Percentiles rank a stretch among this genome's conserved stretches.
Conservation (phyloP, 2,888 invertebrate genomes). For the Tetanocera ferruginea region DNA sequence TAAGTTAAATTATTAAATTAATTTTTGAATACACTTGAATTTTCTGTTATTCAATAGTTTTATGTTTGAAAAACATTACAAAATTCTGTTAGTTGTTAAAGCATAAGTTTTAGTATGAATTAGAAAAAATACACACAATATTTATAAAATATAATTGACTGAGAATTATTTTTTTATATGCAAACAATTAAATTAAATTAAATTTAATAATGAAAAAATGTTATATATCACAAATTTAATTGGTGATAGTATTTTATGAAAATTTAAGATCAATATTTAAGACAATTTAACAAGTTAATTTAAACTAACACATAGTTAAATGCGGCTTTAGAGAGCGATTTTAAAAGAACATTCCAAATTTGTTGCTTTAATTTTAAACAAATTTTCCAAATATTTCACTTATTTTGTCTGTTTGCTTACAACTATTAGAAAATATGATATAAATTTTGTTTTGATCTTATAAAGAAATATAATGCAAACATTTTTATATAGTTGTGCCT, state of each 20-base stretch:
- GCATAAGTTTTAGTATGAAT: constrained; percentile 31
- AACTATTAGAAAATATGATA: no score
- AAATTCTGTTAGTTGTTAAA: constrained; percentile 26
- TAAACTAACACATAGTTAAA: not conserved
- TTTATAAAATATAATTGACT: constrained; percentile 56
- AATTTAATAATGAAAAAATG: constrained; percentile 17
- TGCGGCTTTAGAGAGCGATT: not conserved
- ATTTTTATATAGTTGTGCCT: no score
- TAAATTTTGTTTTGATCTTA: no score
- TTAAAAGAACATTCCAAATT: not conserved
- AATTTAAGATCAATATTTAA: not conserved
- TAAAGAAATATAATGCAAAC: no score
- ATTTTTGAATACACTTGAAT: constrained; percentile 46
- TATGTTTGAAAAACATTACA: not conserved
- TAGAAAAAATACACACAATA: constrained; percentile 24
- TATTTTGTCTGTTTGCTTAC: no score
- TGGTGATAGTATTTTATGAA: not conserved
- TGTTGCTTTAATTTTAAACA: not conserved
- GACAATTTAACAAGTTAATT: not conserved
- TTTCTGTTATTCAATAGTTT: not conserved
- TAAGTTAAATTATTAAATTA: constrained; percentile 37
- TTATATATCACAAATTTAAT: not conserved
- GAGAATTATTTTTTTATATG: constrained; percentile 56
- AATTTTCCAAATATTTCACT: not conserved
- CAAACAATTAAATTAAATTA: constrained; percentile 21